Evolutionary conservation across 2,888 invertebrate species (phyloP), one percentile per base, ranked within the genome.

Genomic region (Spatulosminthurus flaviceps): DNA sequence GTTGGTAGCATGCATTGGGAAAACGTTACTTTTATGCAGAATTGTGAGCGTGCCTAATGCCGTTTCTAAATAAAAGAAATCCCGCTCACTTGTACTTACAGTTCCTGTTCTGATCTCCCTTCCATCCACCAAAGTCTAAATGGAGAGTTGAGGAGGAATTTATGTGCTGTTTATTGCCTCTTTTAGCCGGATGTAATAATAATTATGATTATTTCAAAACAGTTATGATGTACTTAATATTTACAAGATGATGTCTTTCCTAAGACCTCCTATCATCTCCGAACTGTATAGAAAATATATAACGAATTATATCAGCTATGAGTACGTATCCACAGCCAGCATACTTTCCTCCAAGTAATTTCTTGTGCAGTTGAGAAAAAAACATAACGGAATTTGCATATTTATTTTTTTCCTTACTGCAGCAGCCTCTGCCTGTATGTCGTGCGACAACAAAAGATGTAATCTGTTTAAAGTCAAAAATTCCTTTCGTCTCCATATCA

Each of bases 11-110:
- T 51, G 51, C 16, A n/a, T 51, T 51, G 34, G 5, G 9, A 51
- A n/a, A 51, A 9, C 16, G 16, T 19, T 51, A n/a, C 51, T 51
- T 51, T 51, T 51, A 51, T 51, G 51, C 51, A n/a, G 51, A 51
- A 51, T 51, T 51, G n/a, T n/a, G n/a, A 51, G 51, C 51, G 51
- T 51, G 51, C 16, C 5, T 19, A 51, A 51, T 51, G 51, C 51
- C 51, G 51, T 51, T 51, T 51, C 16, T 19, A 51, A 51, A 51
- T 51, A 51, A 51, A 51, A 51, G 19, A 19, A 19, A 51, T 51
- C 51, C 51, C 19, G n/a, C 51, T 34, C 9, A 51, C 51, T n/a
- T n/a, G n/a, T n/a, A n/a, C n/a, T 51, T 51, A 19, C 9, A 11
- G 34, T 34, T 34, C 34, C 7, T 51, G 51, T 51, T 19, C 5